A percentile compares a stretch with the other conserved stretches of the same genome.
Conservation (phyloP, 2,888 invertebrate species). For the Heliconius hortense region DNA sequence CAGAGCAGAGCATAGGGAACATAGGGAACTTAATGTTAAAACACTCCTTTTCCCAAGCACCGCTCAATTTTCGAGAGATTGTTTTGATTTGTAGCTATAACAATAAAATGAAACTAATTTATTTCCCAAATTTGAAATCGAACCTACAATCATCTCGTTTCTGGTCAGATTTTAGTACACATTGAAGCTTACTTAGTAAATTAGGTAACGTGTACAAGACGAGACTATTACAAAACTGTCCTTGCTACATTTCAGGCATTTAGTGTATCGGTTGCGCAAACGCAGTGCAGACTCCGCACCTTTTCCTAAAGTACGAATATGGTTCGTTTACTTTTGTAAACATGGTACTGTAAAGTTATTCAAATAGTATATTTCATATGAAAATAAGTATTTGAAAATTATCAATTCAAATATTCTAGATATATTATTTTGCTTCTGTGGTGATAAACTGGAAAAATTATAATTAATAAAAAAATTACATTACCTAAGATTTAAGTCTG, state of each 20-base stretch:
- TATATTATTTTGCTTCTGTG: too few relatives aligned
- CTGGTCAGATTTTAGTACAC: not conserved
- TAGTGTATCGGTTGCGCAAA: conserved; percentile 51
- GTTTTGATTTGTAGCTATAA: too few relatives aligned
- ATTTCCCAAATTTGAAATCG: not conserved
- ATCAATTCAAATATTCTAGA: too few relatives aligned
- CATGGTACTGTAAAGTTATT: not conserved
- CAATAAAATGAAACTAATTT: not conserved
- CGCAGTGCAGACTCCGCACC: conserved; percentile 51
- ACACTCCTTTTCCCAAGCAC: not conserved
- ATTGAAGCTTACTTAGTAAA: conserved; percentile 18
- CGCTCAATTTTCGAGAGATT: too few relatives aligned
- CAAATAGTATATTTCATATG: not conserved
- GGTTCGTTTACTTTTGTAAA: conserved; percentile 50
- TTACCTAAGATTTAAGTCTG: too few relatives aligned
- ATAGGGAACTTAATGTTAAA: not conserved
- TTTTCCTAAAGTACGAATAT: conserved; percentile 48
- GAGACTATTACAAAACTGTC: conserved; percentile 51
- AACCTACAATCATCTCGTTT: not conserved
- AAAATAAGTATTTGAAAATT: too few relatives aligned
- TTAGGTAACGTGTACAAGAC: conserved; percentile 19
- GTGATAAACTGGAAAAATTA: too few relatives aligned
- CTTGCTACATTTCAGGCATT: conserved; percentile 55
- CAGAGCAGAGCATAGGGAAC: too few relatives aligned
- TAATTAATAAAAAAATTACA: too few relatives aligned